Evolutionary conservation across 2,888 invertebrate species (phyloP).

Genomic region (Protonemura montana): DNA sequence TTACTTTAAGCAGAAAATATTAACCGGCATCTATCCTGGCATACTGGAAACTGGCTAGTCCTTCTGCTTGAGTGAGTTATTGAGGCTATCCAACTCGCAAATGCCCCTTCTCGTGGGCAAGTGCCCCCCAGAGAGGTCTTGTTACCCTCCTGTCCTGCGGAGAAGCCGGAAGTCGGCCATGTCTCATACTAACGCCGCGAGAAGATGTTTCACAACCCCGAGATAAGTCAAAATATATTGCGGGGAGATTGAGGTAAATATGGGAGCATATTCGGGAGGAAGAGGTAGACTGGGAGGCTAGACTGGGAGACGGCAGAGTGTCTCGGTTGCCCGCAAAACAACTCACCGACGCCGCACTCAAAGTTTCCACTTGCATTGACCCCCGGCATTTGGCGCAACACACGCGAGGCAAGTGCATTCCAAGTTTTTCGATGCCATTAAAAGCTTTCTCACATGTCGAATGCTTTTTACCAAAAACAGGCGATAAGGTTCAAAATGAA

Average conservation of each 20-base stretch:
- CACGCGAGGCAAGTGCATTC: no score
- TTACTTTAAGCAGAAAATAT: not conserved
- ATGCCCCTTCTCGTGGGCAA: constrained; percentile 4
- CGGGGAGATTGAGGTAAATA: not conserved
- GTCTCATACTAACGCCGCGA: not conserved
- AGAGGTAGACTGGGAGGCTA: not conserved
- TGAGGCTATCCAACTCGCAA: constrained; percentile 8
- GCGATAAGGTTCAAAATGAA: not conserved
- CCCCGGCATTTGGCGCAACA: no score
- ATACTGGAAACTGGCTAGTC: not conserved
- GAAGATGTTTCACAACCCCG: not conserved
- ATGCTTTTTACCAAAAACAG: not conserved
- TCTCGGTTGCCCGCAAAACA: not conserved
- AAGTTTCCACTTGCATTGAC: no score
- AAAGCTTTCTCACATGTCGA: not conserved
- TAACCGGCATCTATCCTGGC: not conserved
- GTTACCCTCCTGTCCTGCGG: not conserved
- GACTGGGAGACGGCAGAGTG: not conserved
- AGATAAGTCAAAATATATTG: constrained; percentile 22
- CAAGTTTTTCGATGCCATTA: not conserved
- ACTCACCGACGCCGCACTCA: not conserved
- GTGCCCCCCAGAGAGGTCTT: constrained; percentile 8
- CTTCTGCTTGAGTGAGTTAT: constrained; percentile 21
- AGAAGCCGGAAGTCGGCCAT: constrained; percentile 14
- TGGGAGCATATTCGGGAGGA: not conserved